phyloP scores from a whole-genome alignment of 2,113 vertebrate genomes.

The Catharus minimus region DNA sequence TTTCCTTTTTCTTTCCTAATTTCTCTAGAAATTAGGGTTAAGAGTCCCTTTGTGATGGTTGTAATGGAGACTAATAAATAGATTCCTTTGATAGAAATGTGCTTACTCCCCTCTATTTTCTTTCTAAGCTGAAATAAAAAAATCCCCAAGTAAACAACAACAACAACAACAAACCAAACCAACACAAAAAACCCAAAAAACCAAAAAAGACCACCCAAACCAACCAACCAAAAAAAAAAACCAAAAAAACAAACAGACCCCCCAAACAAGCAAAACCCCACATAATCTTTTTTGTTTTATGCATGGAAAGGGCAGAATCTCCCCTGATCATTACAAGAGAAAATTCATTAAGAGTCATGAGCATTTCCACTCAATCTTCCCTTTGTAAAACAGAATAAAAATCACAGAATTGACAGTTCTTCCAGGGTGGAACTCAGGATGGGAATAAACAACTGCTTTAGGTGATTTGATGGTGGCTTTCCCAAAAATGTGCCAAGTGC shows the following conservation, averaged over 20 bases:
- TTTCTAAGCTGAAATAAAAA: background rate
- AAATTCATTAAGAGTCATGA: background rate
- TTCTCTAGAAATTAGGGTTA: background rate
- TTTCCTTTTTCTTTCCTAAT: background rate
- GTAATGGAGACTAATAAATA: background rate
- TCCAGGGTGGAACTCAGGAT: background rate
- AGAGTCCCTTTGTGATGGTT: background rate
- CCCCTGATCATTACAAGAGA: background rate
- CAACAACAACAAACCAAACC: background rate
- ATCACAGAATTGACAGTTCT: background rate
- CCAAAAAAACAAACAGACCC: background rate
- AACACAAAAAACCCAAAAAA: background rate
- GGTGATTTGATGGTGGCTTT: background rate
- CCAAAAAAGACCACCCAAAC: no score
- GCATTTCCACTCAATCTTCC: background rate
- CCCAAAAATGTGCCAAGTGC: background rate
- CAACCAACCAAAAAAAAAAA: background rate
- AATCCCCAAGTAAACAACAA: background rate
- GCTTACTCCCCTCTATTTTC: background rate
- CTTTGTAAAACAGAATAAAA: constrained; percentile 28
- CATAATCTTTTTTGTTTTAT: background rate
- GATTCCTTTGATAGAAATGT: background rate
- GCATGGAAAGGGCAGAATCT: background rate
- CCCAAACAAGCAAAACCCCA: no score
- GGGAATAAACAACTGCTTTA: background rate